A percentile compares a stretch with the other conserved stretches of the same genome.
These are phyloP conservation scores for Agrotis ipsilon DNA, from an alignment of 2,888 invertebrate species.

Conservation along the genomic window DNA sequence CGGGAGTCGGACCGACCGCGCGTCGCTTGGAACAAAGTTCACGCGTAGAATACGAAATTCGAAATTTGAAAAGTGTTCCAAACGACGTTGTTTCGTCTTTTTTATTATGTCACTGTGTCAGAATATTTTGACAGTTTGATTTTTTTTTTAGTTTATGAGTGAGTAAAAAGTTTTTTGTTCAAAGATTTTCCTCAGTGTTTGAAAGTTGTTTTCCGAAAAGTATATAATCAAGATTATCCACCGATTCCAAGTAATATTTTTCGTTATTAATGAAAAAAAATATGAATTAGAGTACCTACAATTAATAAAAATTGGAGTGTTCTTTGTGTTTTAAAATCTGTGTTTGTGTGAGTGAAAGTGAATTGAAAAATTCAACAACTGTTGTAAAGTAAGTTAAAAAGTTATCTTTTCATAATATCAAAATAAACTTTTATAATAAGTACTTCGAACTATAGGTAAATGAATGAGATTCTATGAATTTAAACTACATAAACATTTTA, in stretches of 20 bases:
- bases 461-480: conserved; percentile 8
- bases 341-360: conserved; percentile 48
- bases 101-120: neutral
- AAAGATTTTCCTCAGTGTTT: conserved; percentile 7
- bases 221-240: too few relatives aligned
- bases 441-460: conserved; percentile 7
- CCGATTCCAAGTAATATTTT: neutral
- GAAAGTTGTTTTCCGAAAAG: neutral
- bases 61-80: conserved; percentile 39
- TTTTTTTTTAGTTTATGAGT: neutral
- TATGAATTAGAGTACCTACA: neutral
- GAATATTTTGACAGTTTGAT: neutral
- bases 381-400: conserved; percentile 52
- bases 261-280: neutral
- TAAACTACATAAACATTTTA: neutral
- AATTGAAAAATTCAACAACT: conserved; percentile 31
- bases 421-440: conserved; percentile 19
- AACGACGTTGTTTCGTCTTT: neutral
- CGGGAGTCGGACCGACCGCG: conserved; percentile 57
- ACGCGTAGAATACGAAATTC: conserved; percentile 30
- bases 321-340: neutral
- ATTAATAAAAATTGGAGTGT: neutral
- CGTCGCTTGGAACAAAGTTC: conserved; percentile 47
- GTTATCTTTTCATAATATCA: conserved; percentile 9
- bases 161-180: neutral